A percentile compares a stretch with the other conserved stretches of the same genome.
These are phyloP conservation scores for Drosophila koepferae DNA, from an alignment of 2,888 invertebrate species.

Conservation along the genomic window DNA sequence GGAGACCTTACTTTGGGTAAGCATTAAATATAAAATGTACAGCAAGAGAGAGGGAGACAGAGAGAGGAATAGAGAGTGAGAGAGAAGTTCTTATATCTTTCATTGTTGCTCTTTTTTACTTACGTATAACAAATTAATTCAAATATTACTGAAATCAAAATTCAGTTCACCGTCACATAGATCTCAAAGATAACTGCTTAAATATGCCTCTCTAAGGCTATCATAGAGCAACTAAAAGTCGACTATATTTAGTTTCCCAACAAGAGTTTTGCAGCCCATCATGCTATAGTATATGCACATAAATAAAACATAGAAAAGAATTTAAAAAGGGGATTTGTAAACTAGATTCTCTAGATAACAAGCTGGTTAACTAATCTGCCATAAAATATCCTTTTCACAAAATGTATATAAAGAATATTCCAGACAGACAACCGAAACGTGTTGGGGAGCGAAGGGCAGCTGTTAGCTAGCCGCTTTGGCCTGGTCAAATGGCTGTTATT, in stretches of 20 bases:
- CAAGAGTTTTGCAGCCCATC: neutral
- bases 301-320: neutral
- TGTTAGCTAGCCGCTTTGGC: neutral
- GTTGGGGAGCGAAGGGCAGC: accelerated
- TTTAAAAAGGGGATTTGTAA: neutral
- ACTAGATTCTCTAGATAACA: neutral
- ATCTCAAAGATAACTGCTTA: no score
- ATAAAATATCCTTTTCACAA: neutral
- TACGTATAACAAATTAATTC: neutral
- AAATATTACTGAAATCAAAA: neutral
- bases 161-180: no score
- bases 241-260: neutral
- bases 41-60: no score
- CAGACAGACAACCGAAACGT: neutral
- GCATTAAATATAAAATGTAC: no score
- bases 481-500: conserved; percentile 1
- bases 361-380: neutral
- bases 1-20: no score
- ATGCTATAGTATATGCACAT: neutral
- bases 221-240: neutral
- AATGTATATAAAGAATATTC: neutral
- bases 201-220: neutral
- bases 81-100: no score
- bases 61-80: no score
- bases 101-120: neutral